phyloP scores from a whole-genome alignment of 2,888 invertebrate species.

The Calameuta pallipes region DNA sequence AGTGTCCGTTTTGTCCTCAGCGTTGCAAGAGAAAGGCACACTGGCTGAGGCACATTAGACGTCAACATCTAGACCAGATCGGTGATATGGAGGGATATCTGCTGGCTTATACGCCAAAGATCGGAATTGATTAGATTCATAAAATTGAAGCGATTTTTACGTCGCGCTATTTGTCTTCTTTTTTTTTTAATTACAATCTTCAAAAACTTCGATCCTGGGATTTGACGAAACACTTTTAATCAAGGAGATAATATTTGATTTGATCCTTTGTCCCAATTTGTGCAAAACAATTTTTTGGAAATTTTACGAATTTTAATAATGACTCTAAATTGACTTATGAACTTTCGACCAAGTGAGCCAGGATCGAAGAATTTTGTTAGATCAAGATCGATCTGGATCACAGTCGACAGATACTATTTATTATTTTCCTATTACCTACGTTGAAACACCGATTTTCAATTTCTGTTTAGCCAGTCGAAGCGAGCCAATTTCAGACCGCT shows the following conservation, averaged over 20 bases:
- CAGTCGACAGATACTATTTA: not conserved
- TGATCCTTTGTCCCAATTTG: too few relatives aligned
- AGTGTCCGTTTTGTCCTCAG: constrained; percentile 66
- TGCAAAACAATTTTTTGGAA: not conserved
- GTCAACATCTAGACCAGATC: constrained; percentile 69
- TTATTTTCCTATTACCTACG: not conserved
- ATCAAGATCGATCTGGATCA: not conserved
- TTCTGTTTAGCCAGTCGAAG: too few relatives aligned
- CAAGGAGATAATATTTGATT: not conserved
- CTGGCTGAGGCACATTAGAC: constrained; percentile 69
- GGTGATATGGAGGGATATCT: constrained; percentile 64
- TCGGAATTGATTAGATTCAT: constrained; percentile 24
- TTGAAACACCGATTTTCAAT: too few relatives aligned
- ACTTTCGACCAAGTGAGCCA: not conserved
- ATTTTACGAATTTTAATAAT: not conserved
- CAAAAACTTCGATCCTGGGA: not conserved
- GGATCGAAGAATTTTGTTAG: not conserved
- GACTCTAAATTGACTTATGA: not conserved
- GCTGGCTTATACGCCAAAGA: constrained; percentile 34
- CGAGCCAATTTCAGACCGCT: too few relatives aligned
- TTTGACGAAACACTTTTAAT: not conserved
- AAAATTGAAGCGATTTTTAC: not conserved
- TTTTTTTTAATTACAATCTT: not conserved
- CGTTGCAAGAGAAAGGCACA: constrained; percentile 65
- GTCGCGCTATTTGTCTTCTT: not conserved